Evolutionary conservation across 64 coral and sea anemone genomes (phyloP), one percentile per base, ranked within the genome.

Genomic region (Dendronephthya gigantea): DNA sequence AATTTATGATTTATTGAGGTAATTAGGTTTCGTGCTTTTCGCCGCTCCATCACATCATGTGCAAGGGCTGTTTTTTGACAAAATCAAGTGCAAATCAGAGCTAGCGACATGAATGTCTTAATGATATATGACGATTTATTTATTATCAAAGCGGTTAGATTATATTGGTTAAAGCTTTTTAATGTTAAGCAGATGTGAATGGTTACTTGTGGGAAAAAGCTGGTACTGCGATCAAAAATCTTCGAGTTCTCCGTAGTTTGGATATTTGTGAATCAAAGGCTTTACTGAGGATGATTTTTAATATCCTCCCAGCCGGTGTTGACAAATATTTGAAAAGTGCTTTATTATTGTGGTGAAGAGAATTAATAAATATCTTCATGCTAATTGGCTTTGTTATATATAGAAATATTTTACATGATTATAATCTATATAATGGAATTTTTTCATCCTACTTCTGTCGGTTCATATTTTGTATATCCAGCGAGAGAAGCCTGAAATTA

Each of bases 351-450:
- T 39, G 72, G 72, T 39, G 32, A 79, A 79, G 72, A 79, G 36
- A 79, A 79, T 79, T 79, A 79, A 79, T 79, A 79, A 79, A 79
- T 79, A 79, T 79, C 72, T 79, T 79, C 72, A 35, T 79, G 72
- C 30, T 79, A 79, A 79, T 79, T 79, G 72, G 27, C 72, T 79
- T 79, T 66, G 29, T 66, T 79, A 79, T 79, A 79, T 79, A 36
- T 36, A 79, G 72, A 79, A 79, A 79, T 79, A 29, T 79, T 79
- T 5, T 79, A 19, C 32, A 79, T 34, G 72, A 79, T 79, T 36
- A 79, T 36, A 79, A 79, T 79, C 72, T 79, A 35, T 79, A 79
- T 29, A 35, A 36, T 79, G 72, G 72, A 79, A 79, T 79, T 19
- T 79, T 79, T 79, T 39, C 36, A 36, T 79, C 72, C 16, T 79